These are phyloP conservation scores for Embiotoca jacksoni DNA, from an alignment of 2,113 vertebrate species.

Conservation along the genomic window DNA sequence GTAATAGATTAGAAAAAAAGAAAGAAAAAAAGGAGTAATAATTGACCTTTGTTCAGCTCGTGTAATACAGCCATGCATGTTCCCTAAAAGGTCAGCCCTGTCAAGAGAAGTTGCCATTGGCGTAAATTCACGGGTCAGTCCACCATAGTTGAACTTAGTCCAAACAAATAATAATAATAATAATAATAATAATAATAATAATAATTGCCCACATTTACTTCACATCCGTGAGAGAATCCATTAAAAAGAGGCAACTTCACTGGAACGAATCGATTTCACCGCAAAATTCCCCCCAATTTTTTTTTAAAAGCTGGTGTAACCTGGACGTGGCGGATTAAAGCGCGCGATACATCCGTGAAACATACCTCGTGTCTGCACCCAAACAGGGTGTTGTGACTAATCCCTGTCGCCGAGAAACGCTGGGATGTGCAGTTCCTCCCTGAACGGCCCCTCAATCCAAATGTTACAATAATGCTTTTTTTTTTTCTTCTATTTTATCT, in stretches of 20 bases:
- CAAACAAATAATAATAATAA: neutral
- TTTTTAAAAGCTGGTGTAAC: neutral
- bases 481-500: slow-evolving; percentile 28
- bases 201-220: neutral
- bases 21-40: neutral
- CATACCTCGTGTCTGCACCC: neutral
- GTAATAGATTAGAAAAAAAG: slow-evolving; percentile 1
- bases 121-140: neutral
- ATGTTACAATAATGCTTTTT: slow-evolving; percentile 37
- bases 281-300: neutral
- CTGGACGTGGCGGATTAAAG: neutral
- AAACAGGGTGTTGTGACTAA: slow-evolving; percentile 21
- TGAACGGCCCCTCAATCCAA: slow-evolving; percentile 32
- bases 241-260: neutral
- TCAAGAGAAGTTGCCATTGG: neutral
- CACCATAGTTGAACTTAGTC: neutral
- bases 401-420: slow-evolving; percentile 28
- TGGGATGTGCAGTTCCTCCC: slow-evolving; percentile 30
- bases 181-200: neutral
- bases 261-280: slow-evolving; percentile 1
- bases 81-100: slow-evolving; percentile 9
- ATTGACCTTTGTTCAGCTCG: slow-evolving; percentile 2
- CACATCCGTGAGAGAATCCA: slow-evolving; percentile 8
- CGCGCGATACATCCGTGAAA: slow-evolving; percentile 5
- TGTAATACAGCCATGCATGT: neutral